phyloP scores from a whole-genome alignment of 2,113 vertebrate species.

The Vombatus ursinus region DNA sequence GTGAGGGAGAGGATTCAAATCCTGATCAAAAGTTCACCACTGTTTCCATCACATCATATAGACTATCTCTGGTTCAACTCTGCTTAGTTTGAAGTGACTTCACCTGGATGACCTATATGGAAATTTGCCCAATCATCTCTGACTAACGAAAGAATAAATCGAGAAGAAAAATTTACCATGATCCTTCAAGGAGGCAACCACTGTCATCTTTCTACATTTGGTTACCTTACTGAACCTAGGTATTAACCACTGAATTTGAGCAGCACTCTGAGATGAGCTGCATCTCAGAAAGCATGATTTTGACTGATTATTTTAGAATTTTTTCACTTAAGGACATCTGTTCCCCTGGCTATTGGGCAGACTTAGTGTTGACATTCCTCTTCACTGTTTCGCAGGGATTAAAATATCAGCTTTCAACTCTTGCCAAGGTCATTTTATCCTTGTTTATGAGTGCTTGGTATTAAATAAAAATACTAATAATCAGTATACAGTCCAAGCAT shows the following conservation, averaged over 20 bases:
- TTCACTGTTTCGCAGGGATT: not conserved
- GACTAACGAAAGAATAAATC: slow-evolving; percentile 58
- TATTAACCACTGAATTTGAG: slow-evolving; percentile 24
- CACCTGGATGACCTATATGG: slow-evolving; percentile 7
- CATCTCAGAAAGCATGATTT: slow-evolving; percentile 59
- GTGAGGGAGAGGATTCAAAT: not conserved
- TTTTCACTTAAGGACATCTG: not conserved
- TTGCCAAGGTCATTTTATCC: not conserved
- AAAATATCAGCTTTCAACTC: not conserved
- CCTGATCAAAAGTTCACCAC: not conserved
- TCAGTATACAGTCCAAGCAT: not conserved
- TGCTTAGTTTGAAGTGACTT: slow-evolving; percentile 65
- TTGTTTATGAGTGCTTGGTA: not conserved
- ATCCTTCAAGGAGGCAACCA: not conserved
- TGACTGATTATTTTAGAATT: not conserved
- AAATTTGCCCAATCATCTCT: slow-evolving; percentile 54
- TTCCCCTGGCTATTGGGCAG: not conserved
- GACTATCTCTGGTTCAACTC: slow-evolving; percentile 42
- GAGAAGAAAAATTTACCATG: slow-evolving; percentile 59
- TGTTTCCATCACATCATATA: not conserved
- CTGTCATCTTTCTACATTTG: not conserved
- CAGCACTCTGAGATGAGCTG: slow-evolving; percentile 68
- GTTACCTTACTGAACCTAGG: not conserved
- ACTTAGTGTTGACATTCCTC: not conserved
- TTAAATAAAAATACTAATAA: not conserved